phyloP scores from a whole-genome alignment of 1,140 invertebrate species.

The Callitettix versicolor region DNA sequence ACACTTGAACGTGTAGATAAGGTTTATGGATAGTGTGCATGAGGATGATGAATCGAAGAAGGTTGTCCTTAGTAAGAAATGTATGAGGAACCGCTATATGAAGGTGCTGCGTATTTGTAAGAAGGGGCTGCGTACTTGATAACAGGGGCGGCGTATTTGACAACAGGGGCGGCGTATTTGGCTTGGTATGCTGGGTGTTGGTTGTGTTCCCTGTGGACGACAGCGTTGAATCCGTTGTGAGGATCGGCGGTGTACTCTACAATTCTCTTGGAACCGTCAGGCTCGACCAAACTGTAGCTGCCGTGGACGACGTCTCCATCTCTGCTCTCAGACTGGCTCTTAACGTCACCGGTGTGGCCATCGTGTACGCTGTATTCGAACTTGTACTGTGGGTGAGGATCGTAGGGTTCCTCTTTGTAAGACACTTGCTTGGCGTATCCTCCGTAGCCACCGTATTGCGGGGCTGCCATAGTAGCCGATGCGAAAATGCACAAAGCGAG shows the following conservation, averaged over 20 bases:
- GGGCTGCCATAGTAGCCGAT: no score
- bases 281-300: constrained; percentile 30
- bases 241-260: constrained; percentile 29
- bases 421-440: constrained; percentile 28
- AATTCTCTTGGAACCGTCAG: constrained; percentile 21
- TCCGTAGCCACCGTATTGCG: no score
- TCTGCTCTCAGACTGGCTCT: constrained; percentile 28
- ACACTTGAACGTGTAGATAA: no score
- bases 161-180: no score
- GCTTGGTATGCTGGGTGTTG: not conserved
- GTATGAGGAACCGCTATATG: no score
- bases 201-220: constrained; percentile 30
- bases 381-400: constrained; percentile 27
- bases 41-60: no score
- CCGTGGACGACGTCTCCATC: constrained; percentile 32
- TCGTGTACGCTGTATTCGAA: constrained; percentile 27
- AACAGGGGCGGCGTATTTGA: no score
- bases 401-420: constrained; percentile 38
- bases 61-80: no score
- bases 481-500: no score
- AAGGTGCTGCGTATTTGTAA: no score
- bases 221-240: constrained; percentile 37
- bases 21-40: no score
- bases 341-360: constrained; percentile 28
- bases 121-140: no score